Evolutionary conservation across 1,140 invertebrate genomes (phyloP).

Genomic region (Anagrus nilaparvatae): DNA sequence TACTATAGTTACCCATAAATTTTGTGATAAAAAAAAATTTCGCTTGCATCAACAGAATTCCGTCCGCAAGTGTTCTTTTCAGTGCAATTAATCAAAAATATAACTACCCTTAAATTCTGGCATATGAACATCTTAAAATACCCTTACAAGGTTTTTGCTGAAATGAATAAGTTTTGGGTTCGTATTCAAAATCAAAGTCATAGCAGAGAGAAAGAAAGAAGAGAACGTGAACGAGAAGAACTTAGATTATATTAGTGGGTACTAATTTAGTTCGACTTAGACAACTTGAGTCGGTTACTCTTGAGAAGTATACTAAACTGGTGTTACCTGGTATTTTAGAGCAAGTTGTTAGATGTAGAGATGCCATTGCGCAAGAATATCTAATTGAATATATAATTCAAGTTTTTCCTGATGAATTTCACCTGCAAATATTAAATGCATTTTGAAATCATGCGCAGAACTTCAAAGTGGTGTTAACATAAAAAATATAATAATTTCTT

Average conservation of each 20-base stretch:
- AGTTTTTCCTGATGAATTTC: slow-evolving; percentile 99
- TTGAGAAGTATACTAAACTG: slow-evolving; percentile 85
- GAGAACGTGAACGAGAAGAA: slow-evolving; percentile 94
- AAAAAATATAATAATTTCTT: slow-evolving; percentile 94
- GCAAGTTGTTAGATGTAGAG: slow-evolving; percentile 94
- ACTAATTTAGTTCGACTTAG: slow-evolving; percentile 95
- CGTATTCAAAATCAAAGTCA: slow-evolving; percentile 99
- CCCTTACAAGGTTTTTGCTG: too few species aligned
- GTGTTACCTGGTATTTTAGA: slow-evolving; percentile 88
- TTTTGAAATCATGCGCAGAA: slow-evolving; percentile 97
- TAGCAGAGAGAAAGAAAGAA: slow-evolving; percentile 79
- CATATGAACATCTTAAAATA: too few species aligned
- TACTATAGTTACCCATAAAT: too few species aligned
- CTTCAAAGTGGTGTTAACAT: slow-evolving; percentile 93
- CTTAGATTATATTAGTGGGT: slow-evolving; percentile 85
- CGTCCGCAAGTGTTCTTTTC: too few species aligned
- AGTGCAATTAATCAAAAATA: too few species aligned
- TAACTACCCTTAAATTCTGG: too few species aligned
- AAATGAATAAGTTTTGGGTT: slow-evolving; percentile 99
- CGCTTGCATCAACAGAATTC: too few species aligned
- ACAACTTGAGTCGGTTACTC: slow-evolving; percentile 89
- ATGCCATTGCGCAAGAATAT: slow-evolving; percentile 99
- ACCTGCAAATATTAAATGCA: slow-evolving; percentile 86
- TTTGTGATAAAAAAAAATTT: too few species aligned
- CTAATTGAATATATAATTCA: slow-evolving; percentile 99